Base-by-base conservation (phyloP, 2,797 vertebrate species). In the Ibycter americanus region DNA sequence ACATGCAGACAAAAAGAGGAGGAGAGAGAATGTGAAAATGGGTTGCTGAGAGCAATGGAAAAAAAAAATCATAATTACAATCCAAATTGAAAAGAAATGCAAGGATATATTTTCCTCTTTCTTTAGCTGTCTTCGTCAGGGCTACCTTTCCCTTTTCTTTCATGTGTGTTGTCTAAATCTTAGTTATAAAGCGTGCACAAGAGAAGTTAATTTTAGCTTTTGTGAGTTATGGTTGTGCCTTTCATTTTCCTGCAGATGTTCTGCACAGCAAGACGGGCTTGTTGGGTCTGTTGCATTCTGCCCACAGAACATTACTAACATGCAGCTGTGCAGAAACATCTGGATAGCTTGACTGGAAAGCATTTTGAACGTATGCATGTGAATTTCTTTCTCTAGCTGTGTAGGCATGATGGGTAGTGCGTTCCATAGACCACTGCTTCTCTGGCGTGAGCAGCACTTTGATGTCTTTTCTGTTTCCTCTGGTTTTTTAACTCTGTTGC, bases 191-290 rank as follows among this genome's bases (percentile, higher is more conserved):
- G 23, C 42, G 25, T 6, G 52, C 36, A 40, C 6, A 88, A 59
- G 36, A 87, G 42, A 74, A 93, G 38, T 66, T 83, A 94, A 95
- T 95, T 96, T 94, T 90, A 86, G 81, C 36, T 89, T 87, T 74
- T 73, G 15, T 76, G 92, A 92, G 44, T 83, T 92, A 59, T 26
- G 19, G 34, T 47, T 79, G 9, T 85, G 71, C 80, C 72, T 94
- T 92, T 89, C 14, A 51, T 92, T 94, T 93, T 93, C 63, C 49
- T 88, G 79, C 95, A 96, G 95, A 83, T 97, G 95, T 84, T 97
- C 83, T 77, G 81, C 85, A 49, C 70, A 86, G 93, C 78, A 89
- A 70, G 94, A 65, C 26, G 34, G 40, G 34, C 44, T 81, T 81
- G 46, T 66, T 83, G 55, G n/a, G 38, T 94, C 66, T 85, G 73